Evolutionary conservation across 1,140 invertebrate species (phyloP).

Genomic region (Venustaconcha ellipsiformis): DNA sequence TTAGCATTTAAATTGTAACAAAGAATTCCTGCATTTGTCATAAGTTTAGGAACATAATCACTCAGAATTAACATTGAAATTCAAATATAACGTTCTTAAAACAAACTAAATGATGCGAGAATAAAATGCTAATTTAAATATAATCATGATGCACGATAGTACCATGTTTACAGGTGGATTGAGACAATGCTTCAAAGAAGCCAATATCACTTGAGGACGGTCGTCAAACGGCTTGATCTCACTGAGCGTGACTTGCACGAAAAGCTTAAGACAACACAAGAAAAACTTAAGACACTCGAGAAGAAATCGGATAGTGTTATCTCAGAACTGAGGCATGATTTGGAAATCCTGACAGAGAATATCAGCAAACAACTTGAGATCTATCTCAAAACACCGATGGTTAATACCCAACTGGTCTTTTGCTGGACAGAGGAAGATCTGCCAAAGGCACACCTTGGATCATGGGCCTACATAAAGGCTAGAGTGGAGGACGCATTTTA

Average conservation of each 20-base stretch:
- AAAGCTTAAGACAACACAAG: conserved; percentile 17
- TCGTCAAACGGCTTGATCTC: conserved; percentile 34
- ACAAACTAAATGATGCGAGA: too few species aligned
- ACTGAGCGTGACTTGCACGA: conserved; percentile 36
- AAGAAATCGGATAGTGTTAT: conserved; percentile 30
- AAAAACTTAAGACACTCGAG: conserved; percentile 38
- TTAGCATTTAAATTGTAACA: too few species aligned
- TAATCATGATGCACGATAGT: too few species aligned
- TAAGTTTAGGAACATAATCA: too few species aligned
- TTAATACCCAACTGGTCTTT: conserved; percentile 4
- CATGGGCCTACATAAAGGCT: conserved; percentile 23
- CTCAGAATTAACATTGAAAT: too few species aligned
- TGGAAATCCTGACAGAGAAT: conserved; percentile 18
- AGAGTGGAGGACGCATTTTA: conserved; percentile 27
- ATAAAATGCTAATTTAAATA: too few species aligned
- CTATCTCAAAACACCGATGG: conserved; percentile 5
- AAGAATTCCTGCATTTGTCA: too few species aligned
- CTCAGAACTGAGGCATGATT: conserved; percentile 8
- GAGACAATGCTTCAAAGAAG: conserved; percentile 39
- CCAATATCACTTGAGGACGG: conserved; percentile 34
- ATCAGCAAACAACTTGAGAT: conserved; percentile 4
- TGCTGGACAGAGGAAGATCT: conserved; percentile 10
- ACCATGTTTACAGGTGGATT: conserved; percentile 43
- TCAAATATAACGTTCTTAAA: too few species aligned
- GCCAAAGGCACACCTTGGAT: conserved; percentile 3